A percentile compares a stretch with the other conserved stretches of the same genome.
phyloP scores from a whole-genome alignment of 2,797 vertebrate genomes.

The Propithecus deckenii region DNA sequence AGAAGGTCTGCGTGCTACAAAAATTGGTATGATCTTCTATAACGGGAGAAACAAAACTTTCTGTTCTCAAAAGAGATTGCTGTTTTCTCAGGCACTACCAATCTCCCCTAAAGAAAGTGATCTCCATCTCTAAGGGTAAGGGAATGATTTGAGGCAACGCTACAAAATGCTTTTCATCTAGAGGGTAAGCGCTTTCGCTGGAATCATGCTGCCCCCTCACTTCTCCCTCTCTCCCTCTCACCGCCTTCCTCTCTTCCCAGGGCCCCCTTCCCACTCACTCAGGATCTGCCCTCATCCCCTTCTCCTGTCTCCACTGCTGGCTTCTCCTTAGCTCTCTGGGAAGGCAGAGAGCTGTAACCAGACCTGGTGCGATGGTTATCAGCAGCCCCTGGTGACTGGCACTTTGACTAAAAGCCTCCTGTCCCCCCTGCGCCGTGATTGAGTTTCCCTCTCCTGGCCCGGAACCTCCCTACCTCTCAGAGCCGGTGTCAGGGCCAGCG shows the following conservation, averaged over 20 bases:
- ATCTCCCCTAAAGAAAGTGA: neutral
- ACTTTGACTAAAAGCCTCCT: slow-evolving; percentile 79
- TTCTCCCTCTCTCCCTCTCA: neutral
- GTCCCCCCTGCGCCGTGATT: slow-evolving; percentile 48
- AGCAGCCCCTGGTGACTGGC: slow-evolving; percentile 69
- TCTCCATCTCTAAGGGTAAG: rapidly evolving
- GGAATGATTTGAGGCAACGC: neutral
- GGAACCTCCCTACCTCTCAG: neutral
- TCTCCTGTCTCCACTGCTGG: slow-evolving; percentile 71
- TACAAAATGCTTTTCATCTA: neutral
- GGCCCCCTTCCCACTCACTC: neutral
- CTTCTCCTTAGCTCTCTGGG: slow-evolving; percentile 76
- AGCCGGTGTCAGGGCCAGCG: neutral
- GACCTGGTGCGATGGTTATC: slow-evolving; percentile 77
- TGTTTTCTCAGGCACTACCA: neutral
- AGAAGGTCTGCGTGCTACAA: neutral
- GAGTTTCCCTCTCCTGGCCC: slow-evolving; percentile 66
- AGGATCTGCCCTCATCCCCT: neutral
- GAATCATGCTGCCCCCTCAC: rapidly evolving
- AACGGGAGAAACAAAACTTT: no score
- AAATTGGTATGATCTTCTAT: neutral
- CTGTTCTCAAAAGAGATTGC: neutral
- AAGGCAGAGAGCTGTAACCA: slow-evolving; percentile 76
- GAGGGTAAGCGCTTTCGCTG: neutral
- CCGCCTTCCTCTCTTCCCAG: neutral